Conservation (phyloP, 2,888 invertebrate genomes). For the Leptinotarsa peninsularis region DNA sequence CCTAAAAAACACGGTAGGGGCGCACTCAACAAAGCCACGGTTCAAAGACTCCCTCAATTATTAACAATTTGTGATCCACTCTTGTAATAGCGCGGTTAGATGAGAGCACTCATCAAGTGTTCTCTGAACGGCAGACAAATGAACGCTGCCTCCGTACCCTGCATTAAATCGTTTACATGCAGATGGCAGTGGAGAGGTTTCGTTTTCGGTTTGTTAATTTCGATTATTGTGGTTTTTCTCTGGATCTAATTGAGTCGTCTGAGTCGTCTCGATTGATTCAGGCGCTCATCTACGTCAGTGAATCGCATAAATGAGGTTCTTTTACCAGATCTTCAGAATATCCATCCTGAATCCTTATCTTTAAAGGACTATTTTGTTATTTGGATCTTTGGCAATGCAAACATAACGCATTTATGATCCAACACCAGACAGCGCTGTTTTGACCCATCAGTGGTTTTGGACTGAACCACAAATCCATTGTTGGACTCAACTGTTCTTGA, state of each 20-base stretch:
- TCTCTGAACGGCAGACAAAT: conserved; percentile 61
- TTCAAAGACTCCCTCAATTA: conserved; percentile 61
- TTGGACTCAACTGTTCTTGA: too few relatives aligned
- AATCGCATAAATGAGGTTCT: too few relatives aligned
- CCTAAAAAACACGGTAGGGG: conserved; percentile 47
- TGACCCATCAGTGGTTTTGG: too few relatives aligned
- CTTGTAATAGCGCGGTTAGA: conserved; percentile 60
- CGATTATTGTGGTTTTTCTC: conserved; percentile 36
- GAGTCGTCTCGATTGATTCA: background rate
- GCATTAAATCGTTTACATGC: conserved; percentile 43
- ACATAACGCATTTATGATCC: too few relatives aligned
- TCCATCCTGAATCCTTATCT: too few relatives aligned
- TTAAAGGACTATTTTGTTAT: too few relatives aligned
- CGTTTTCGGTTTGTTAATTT: conserved; percentile 47
- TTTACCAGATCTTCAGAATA: too few relatives aligned
- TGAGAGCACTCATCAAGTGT: conserved; percentile 59
- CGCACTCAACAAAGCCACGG: conserved; percentile 51
- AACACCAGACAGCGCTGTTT: too few relatives aligned
- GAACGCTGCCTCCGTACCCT: conserved; percentile 55
- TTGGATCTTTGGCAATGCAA: too few relatives aligned
- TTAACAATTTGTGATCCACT: conserved; percentile 62
- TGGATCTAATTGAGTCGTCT: background rate
- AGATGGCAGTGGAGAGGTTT: conserved; percentile 48
- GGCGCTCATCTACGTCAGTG: background rate
- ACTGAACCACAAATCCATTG: too few relatives aligned